These are phyloP conservation scores for Columba janthina DNA, from an alignment of 2,113 vertebrate genomes.

Conservation along the genomic window DNA sequence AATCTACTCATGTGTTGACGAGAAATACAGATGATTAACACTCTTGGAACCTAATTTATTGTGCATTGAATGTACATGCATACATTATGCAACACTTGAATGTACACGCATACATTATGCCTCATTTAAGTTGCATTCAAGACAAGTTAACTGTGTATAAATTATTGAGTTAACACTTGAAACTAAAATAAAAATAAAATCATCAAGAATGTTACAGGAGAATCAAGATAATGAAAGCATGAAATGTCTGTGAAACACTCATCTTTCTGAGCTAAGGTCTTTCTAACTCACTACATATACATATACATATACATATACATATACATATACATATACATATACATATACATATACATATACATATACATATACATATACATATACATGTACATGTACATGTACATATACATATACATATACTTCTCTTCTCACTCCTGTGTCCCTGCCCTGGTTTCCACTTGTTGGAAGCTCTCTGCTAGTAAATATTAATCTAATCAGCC, in stretches of 20 bases:
- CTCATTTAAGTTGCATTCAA: background rate
- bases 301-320: too few relatives aligned
- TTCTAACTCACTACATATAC: background rate
- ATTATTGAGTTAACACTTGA: background rate
- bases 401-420: fast-evolving
- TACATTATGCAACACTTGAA: background rate
- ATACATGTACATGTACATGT: too few relatives aligned
- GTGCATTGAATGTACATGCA: background rate
- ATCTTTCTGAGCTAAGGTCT: background rate
- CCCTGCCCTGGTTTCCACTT: fast-evolving
- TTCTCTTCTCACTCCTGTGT: fast-evolving
- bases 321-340: fast-evolving
- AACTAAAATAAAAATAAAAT: background rate
- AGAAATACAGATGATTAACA: background rate
- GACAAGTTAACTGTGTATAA: background rate
- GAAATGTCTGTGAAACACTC: background rate
- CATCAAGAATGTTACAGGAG: background rate
- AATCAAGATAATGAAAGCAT: background rate
- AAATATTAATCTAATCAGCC: background rate
- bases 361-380: background rate
- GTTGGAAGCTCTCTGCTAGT: background rate
- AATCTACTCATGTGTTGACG: background rate
- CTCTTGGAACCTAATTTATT: background rate
- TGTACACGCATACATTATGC: background rate
- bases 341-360: fast-evolving